These are phyloP conservation scores for Eulacestoma nigropectus DNA, from an alignment of 2,113 vertebrate genomes.

Conservation along the genomic window DNA sequence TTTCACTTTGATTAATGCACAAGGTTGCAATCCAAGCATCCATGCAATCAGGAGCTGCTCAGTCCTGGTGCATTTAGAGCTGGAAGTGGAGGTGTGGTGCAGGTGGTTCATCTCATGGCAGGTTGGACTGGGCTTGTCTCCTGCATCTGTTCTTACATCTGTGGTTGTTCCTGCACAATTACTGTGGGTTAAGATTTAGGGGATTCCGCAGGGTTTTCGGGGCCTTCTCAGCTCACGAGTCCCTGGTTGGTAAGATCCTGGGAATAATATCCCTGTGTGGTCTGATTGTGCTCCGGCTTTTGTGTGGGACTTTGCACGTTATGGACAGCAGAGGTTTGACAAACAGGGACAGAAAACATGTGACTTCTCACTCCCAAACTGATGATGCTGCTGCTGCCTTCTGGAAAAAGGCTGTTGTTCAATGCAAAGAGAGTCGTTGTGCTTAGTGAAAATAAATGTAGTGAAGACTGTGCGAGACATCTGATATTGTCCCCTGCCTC, in stretches of 20 bases:
- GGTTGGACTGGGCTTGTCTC: not conserved
- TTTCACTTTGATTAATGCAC: not conserved
- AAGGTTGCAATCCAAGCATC: not conserved
- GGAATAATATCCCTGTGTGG: not conserved
- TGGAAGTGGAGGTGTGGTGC: not conserved
- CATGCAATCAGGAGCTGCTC: not conserved
- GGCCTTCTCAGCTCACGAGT: not conserved
- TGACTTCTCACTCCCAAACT: conserved; percentile 23
- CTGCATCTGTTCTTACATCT: not conserved
- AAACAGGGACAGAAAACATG: not conserved
- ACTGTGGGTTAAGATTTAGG: not conserved
- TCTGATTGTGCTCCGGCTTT: not conserved
- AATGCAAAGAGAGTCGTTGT: not conserved
- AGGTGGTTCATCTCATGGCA: not conserved
- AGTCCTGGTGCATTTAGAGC: not conserved
- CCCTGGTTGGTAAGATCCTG: not conserved
- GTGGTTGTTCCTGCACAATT: not conserved
- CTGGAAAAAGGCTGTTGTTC: conserved; percentile 44
- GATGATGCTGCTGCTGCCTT: conserved; percentile 13
- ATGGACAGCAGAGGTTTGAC: not conserved
- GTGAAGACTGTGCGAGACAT: not conserved
- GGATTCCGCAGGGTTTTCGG: not conserved
- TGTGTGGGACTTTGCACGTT: not conserved
- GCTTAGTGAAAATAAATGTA: not conserved
- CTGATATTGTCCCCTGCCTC: not conserved